Percentiles rank a stretch among this genome's conserved stretches.
phyloP scores from a whole-genome alignment of 2,888 invertebrate species.

The Auanema freiburgensis region DNA sequence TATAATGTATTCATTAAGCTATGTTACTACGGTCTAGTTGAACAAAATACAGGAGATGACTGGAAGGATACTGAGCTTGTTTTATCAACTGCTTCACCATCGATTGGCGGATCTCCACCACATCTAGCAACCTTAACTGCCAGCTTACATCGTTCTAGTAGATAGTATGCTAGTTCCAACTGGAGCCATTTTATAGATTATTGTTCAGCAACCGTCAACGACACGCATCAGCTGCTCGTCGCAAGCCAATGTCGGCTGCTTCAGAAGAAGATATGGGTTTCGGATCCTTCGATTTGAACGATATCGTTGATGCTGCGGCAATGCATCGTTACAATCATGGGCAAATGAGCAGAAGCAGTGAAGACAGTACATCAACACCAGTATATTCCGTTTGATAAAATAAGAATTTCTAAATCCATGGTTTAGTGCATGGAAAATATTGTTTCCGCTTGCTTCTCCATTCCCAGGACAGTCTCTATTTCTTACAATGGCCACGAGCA shows the following conservation, averaged over 20 bases:
- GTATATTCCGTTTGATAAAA: slow-evolving; percentile 14
- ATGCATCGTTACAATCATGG: slow-evolving; percentile 27
- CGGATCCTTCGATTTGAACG: slow-evolving; percentile 62
- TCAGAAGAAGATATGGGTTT: slow-evolving; percentile 62
- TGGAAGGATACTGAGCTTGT: slow-evolving; percentile 66
- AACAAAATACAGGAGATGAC: slow-evolving; percentile 67
- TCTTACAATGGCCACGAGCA: slow-evolving; percentile 65
- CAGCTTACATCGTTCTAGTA: slow-evolving; percentile 21
- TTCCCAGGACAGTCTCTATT: slow-evolving; percentile 64
- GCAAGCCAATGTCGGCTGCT: slow-evolving; percentile 41
- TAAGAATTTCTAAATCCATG: neutral
- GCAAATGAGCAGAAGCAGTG: slow-evolving; percentile 29
- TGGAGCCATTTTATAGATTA: neutral
- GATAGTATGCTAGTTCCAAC: slow-evolving; percentile 27
- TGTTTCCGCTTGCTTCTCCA: slow-evolving; percentile 65
- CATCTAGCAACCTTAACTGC: slow-evolving; percentile 58
- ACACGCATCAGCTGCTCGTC: slow-evolving; percentile 39
- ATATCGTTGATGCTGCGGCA: slow-evolving; percentile 46
- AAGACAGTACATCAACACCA: slow-evolving; percentile 38
- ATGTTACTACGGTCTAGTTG: slow-evolving; percentile 66
- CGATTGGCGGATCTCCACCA: slow-evolving; percentile 66
- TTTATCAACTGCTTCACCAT: slow-evolving; percentile 66
- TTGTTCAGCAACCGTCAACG: slow-evolving; percentile 39
- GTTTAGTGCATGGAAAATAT: slow-evolving; percentile 62
- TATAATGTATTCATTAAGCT: slow-evolving; percentile 37